Conservation (phyloP, 2,888 invertebrate genomes). For the Dynastes tityus region DNA sequence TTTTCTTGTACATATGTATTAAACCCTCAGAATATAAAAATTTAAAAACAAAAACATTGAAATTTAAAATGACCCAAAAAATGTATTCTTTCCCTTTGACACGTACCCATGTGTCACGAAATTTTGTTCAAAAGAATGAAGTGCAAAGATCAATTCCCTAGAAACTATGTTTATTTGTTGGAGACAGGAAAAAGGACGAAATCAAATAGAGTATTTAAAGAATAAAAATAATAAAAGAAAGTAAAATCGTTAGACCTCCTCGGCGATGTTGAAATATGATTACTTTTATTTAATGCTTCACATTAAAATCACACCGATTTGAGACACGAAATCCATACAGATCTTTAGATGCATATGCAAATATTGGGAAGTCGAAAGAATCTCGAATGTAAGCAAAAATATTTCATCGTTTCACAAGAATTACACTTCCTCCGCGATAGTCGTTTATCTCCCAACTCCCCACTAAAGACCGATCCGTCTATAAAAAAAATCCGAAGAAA, state of each 20-base stretch:
- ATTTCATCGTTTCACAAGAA: conserved; percentile 13
- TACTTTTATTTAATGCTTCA: background rate
- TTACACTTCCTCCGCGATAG: conserved; percentile 18
- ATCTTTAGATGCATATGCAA: conserved; percentile 3
- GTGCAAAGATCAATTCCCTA: conserved; percentile 23
- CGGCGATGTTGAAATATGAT: background rate
- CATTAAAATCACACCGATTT: no score
- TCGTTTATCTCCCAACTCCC: conserved; percentile 17
- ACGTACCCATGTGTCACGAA: background rate
- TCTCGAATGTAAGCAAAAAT: background rate
- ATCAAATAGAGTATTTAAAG: background rate
- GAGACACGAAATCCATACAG: no score
- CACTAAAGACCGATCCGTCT: conserved; percentile 1
- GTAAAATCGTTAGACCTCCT: background rate
- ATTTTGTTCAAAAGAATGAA: conserved; percentile 21
- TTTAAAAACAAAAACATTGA: conserved; percentile 14
- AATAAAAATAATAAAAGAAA: background rate
- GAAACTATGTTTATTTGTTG: conserved; percentile 8
- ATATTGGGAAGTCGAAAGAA: background rate
- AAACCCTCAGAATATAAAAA: background rate
- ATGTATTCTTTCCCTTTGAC: conserved; percentile 5
- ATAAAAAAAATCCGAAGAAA: conserved; percentile 12
- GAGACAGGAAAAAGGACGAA: conserved; percentile 11
- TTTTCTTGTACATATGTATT: conserved; percentile 10
- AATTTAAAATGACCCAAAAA: conserved; percentile 21